These are phyloP conservation scores for Spisula subtruncata DNA, from an alignment of 2,888 invertebrate species.

Conservation along the genomic window DNA sequence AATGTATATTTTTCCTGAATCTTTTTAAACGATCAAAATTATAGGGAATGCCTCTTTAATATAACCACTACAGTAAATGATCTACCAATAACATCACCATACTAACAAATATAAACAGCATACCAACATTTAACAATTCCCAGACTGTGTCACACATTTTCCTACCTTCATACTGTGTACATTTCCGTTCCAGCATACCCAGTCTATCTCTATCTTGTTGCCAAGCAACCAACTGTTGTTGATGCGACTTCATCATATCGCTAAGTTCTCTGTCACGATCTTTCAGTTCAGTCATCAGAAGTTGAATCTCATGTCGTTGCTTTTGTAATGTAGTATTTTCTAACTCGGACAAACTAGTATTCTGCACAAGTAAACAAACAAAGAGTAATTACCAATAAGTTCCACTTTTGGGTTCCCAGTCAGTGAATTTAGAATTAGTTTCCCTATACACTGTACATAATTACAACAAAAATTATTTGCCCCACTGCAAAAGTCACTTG, in stretches of 20 bases:
- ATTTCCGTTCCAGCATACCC: constrained; percentile 78
- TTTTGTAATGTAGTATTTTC: constrained; percentile 78
- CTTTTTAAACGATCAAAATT: too few relatives aligned
- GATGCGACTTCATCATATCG: constrained; percentile 85
- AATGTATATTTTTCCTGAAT: too few relatives aligned
- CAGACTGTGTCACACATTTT: not conserved
- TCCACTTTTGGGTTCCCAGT: too few relatives aligned
- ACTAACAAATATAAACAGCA: too few relatives aligned
- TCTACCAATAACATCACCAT: too few relatives aligned
- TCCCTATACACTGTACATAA: too few relatives aligned
- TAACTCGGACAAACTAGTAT: constrained; percentile 62
- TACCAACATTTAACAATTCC: not conserved
- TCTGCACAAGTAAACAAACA: constrained; percentile 32
- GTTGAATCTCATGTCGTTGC: constrained; percentile 85
- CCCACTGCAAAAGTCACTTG: too few relatives aligned
- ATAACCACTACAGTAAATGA: too few relatives aligned
- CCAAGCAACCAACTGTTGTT: constrained; percentile 85
- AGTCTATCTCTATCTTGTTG: constrained; percentile 84
- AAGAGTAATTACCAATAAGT: too few relatives aligned
- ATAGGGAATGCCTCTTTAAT: too few relatives aligned
- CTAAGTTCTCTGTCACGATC: constrained; percentile 86
- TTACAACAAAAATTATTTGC: too few relatives aligned
- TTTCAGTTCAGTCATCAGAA: constrained; percentile 83
- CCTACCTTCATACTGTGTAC: constrained; percentile 80
- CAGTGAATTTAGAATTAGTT: too few relatives aligned